Evolutionary conservation across 2,797 vertebrate genomes (phyloP).

Genomic region (Corythornis leucogaster): DNA sequence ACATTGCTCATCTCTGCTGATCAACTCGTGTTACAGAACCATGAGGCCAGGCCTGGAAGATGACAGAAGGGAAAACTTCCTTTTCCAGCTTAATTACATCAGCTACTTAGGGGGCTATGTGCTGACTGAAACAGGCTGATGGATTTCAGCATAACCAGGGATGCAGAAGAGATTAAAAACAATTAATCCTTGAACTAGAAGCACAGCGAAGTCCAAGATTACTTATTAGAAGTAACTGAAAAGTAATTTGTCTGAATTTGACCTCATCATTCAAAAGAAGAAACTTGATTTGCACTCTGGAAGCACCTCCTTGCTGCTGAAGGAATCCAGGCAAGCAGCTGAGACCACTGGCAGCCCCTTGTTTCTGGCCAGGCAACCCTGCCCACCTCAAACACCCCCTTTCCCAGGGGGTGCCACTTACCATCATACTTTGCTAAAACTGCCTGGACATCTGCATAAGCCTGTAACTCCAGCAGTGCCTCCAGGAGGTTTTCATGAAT

Average conservation of each 20-base stretch:
- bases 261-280: background rate
- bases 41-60: background rate
- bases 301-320: rapidly evolving
- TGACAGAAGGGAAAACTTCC: background rate
- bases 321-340: background rate
- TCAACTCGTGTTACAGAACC: background rate
- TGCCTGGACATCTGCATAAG: constrained; percentile 98
- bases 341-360: background rate
- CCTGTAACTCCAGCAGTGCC: constrained; percentile 95
- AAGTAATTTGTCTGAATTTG: background rate
- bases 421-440: constrained; percentile 99
- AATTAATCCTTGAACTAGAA: background rate
- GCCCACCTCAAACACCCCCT: background rate
- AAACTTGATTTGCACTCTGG: background rate
- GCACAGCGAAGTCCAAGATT: background rate
- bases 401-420: constrained; percentile 65
- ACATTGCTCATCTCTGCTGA: background rate
- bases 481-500: constrained; percentile 99
- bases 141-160: background rate
- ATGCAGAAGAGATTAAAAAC: constrained; percentile 3
- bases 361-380: background rate
- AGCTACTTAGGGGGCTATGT: background rate
- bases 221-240: background rate
- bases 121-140: background rate
- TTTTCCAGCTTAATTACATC: background rate